These are phyloP conservation scores for Drosophila rubida DNA, from an alignment of 2,888 invertebrate species.

Conservation along the genomic window DNA sequence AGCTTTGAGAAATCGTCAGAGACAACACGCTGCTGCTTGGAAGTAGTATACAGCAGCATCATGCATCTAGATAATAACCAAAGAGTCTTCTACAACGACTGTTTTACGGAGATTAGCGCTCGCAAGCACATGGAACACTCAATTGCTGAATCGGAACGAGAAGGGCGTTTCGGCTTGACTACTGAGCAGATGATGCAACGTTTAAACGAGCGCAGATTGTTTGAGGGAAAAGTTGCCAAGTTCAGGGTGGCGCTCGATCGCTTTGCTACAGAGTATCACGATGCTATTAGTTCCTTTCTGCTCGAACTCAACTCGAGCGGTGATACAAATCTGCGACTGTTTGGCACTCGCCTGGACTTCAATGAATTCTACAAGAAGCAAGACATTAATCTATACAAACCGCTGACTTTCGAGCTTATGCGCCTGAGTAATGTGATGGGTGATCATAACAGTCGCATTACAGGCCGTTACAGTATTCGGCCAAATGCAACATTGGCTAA, in stretches of 20 bases:
- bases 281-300: conserved; percentile 94
- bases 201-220: conserved; percentile 84
- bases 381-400: conserved; percentile 90
- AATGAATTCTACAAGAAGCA: conserved; percentile 96
- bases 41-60: conserved; percentile 83
- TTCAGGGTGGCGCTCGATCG: conserved; percentile 77
- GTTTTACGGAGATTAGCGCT: conserved; percentile 79
- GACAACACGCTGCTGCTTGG: conserved; percentile 76
- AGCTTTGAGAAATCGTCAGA: conserved; percentile 88
- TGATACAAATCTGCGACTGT: conserved; percentile 94
- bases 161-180: conserved; percentile 81
- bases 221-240: conserved; percentile 72
- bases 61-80: conserved; percentile 83
- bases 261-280: conserved; percentile 86
- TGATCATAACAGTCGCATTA: conserved; percentile 7
- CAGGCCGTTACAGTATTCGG: conserved; percentile 26
- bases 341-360: conserved; percentile 97
- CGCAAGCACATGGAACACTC: conserved; percentile 67
- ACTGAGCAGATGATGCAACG: conserved; percentile 81
- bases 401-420: conserved; percentile 87
- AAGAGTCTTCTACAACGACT: conserved; percentile 81
- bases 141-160: conserved; percentile 72
- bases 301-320: conserved; percentile 92
- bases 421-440: conserved; percentile 85
- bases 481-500: neutral